These are phyloP conservation scores for Xanthorhoe spadicearia DNA, from an alignment of 2,888 invertebrate species.

Conservation along the genomic window DNA sequence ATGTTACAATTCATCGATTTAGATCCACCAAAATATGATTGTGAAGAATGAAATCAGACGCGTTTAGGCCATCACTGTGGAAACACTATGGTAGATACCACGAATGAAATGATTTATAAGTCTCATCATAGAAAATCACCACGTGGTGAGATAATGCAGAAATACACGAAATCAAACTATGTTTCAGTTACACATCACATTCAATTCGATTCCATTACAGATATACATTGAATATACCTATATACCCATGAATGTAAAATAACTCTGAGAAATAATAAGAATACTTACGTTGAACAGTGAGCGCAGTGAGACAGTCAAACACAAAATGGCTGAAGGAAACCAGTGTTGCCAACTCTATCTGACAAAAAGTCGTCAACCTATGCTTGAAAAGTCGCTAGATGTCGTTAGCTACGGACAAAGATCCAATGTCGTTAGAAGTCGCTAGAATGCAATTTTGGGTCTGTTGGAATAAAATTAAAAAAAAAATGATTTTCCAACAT, in stretches of 20 bases:
- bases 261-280: neutral
- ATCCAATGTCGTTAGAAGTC: too few species aligned
- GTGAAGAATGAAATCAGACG: conserved; percentile 65
- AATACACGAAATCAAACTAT: neutral
- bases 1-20: neutral
- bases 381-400: too few species aligned
- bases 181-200: neutral
- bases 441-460: too few species aligned
- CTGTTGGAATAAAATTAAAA: too few species aligned
- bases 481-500: too few species aligned
- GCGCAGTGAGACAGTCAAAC: conserved; percentile 71
- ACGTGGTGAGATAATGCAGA: conserved; percentile 58
- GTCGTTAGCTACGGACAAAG: too few species aligned
- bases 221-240: too few species aligned
- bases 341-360: too few species aligned
- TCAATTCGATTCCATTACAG: neutral
- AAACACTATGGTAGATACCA: conserved; percentile 81
- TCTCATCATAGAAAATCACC: conserved; percentile 73
- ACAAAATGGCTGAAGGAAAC: conserved; percentile 72
- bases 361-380: too few species aligned
- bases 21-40: neutral
- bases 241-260: neutral
- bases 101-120: conserved; percentile 72
- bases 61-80: conserved; percentile 77
- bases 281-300: conserved; percentile 80